Evolutionary conservation across 2,113 vertebrate genomes (phyloP).

Genomic region (Planiliza haematocheilus): DNA sequence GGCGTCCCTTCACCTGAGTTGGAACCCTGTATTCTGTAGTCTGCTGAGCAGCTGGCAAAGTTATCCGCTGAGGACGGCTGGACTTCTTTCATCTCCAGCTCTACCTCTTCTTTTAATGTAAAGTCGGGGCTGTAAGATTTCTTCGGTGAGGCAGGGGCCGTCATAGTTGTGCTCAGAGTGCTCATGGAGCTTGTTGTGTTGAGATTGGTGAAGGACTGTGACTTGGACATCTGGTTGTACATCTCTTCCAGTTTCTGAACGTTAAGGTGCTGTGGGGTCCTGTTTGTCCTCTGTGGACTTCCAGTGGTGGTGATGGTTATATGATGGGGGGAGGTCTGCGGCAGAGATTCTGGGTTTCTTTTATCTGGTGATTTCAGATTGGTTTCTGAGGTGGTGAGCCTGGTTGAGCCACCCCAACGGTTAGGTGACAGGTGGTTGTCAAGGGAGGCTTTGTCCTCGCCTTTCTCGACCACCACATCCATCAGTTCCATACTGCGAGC

Average conservation of each 20-base stretch:
- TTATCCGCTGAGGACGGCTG: conserved; percentile 82
- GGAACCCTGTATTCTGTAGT: conserved; percentile 82
- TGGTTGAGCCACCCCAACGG: conserved; percentile 89
- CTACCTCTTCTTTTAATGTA: conserved; percentile 84
- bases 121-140: conserved; percentile 77
- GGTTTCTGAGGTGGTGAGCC: conserved; percentile 88
- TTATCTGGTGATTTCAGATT: conserved; percentile 91
- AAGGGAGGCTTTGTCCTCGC: conserved; percentile 85
- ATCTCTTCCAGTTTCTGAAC: conserved; percentile 94
- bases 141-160: conserved; percentile 55
- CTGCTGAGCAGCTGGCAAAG: conserved; percentile 88
- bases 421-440: conserved; percentile 93
- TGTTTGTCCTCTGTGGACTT: conserved; percentile 83
- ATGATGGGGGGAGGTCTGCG: conserved; percentile 85
- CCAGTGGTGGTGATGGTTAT: conserved; percentile 84
- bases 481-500: conserved; percentile 97
- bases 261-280: conserved; percentile 92
- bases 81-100: conserved; percentile 94
- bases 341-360: conserved; percentile 87
- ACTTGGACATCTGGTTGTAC: conserved; percentile 96
- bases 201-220: conserved; percentile 90
- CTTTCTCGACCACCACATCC: conserved; percentile 94
- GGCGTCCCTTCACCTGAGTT: conserved; percentile 59
- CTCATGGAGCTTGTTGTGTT: conserved; percentile 82
- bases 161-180: conserved; percentile 77